These are phyloP conservation scores for Tenualosa ilisha DNA, from an alignment of 2,797 vertebrate species.

Conservation along the genomic window DNA sequence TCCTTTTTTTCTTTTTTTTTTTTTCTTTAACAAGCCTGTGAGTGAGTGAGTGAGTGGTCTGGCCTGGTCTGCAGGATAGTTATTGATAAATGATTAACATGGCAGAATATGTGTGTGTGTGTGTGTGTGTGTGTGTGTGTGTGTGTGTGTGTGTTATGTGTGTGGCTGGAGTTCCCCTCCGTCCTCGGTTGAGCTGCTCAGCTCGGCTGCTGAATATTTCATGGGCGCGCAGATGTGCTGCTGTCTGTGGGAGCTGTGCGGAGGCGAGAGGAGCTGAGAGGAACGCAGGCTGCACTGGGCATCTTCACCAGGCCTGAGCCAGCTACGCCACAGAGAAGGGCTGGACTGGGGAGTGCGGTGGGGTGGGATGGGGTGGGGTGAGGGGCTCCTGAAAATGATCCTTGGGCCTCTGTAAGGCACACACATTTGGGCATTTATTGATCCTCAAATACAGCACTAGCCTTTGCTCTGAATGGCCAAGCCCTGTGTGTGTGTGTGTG, in stretches of 20 bases:
- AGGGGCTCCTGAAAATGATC: not conserved
- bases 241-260: slow-evolving; percentile 67
- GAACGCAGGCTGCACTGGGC: not conserved
- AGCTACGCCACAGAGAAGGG: too few species aligned
- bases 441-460: not conserved
- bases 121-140: not conserved
- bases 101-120: slow-evolving; percentile 59
- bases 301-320: too few species aligned
- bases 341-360: too few species aligned
- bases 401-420: too few species aligned
- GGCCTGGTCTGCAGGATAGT: slow-evolving; percentile 64
- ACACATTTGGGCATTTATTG: not conserved
- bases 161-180: slow-evolving; percentile 26
- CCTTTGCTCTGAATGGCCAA: not conserved
- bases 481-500: not conserved
- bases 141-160: slow-evolving; percentile 7
- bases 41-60: slow-evolving; percentile 49
- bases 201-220: slow-evolving; percentile 81
- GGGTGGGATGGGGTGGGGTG: not conserved
- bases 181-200: slow-evolving; percentile 74
- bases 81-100: slow-evolving; percentile 86
- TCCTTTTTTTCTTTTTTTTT: not conserved
- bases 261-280: not conserved
- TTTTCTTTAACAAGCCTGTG: slow-evolving; percentile 33
- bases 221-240: slow-evolving; percentile 81